These are phyloP conservation scores for Zaprionus obscuricornis DNA, from an alignment of 2,888 invertebrate genomes.

Conservation along the genomic window DNA sequence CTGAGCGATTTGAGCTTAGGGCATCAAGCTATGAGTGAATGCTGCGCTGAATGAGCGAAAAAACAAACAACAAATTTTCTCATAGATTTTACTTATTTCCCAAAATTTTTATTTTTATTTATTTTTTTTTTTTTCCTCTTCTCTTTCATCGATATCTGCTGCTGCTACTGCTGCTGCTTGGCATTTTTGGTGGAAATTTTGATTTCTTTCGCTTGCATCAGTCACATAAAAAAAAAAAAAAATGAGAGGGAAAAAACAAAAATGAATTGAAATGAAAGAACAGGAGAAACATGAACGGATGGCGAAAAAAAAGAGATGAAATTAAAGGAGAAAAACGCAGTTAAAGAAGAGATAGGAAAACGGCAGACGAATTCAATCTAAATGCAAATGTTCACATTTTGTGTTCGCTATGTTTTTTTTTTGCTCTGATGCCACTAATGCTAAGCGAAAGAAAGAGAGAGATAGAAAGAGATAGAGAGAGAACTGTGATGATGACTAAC, in stretches of 20 bases:
- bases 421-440: constrained; percentile 13
- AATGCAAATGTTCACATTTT: constrained; percentile 71
- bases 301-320: constrained; percentile 10
- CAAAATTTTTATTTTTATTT: constrained; percentile 4
- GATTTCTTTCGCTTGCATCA: constrained; percentile 70
- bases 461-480: no score
- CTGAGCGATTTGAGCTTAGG: not conserved
- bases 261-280: no score
- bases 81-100: constrained; percentile 23
- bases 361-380: constrained; percentile 70
- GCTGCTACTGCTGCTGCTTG: constrained; percentile 4
- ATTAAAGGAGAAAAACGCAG: no score
- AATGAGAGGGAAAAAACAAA: not conserved
- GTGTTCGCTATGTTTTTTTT: constrained; percentile 45
- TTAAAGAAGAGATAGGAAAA: constrained; percentile 45
- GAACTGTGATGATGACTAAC: constrained; percentile 20
- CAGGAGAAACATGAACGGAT: constrained; percentile 1
- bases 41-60: constrained; percentile 1
- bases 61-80: constrained; percentile 46
- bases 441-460: no score
- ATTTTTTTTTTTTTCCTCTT: not conserved
- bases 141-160: constrained; percentile 41
- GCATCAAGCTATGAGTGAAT: not conserved
- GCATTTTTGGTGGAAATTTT: constrained; percentile 49
- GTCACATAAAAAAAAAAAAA: constrained; percentile 31